Percentiles rank a stretch among this genome's conserved stretches.
These are phyloP conservation scores for Folsomia candida DNA, from an alignment of 2,888 invertebrate species.

Conservation along the genomic window DNA sequence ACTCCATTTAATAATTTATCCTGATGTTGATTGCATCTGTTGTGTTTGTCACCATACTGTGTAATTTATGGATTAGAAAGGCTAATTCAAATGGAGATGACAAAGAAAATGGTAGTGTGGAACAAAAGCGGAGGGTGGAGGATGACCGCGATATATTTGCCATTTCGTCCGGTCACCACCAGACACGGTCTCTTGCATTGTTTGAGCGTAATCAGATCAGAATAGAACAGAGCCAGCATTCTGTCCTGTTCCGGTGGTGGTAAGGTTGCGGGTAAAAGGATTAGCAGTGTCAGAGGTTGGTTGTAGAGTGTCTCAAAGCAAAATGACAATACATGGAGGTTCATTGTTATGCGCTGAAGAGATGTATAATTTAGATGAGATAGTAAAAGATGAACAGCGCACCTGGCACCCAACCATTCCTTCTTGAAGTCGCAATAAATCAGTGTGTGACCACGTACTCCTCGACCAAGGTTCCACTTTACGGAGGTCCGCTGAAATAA, in stretches of 20 bases:
- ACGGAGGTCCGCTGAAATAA: slow-evolving; percentile 66
- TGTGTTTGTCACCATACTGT: neutral
- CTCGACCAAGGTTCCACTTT: slow-evolving; percentile 78
- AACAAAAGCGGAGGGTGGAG: neutral
- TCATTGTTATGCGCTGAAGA: neutral
- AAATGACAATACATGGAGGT: slow-evolving; percentile 4
- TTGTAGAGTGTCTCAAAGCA: neutral
- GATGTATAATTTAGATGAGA: slow-evolving; percentile 9
- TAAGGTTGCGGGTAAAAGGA: neutral
- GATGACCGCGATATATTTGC: slow-evolving; percentile 2
- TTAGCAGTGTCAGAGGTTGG: neutral
- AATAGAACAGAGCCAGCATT: neutral
- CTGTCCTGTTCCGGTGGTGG: neutral
- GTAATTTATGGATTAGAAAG: neutral
- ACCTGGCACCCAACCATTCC: slow-evolving; percentile 87
- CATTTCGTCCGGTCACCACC: neutral
- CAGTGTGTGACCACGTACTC: slow-evolving; percentile 89
- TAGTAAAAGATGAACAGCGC: slow-evolving; percentile 50
- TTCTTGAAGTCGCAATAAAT: slow-evolving; percentile 75
- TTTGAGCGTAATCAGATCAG: neutral
- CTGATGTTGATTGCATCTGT: neutral
- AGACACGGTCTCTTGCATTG: too few species aligned
- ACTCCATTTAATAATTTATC: too few species aligned
- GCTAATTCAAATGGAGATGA: neutral
- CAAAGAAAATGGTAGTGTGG: neutral